Evolutionary conservation across 2,113 vertebrate genomes (phyloP), one percentile per base, ranked within the genome.

Genomic region (Falco punctatus): DNA sequence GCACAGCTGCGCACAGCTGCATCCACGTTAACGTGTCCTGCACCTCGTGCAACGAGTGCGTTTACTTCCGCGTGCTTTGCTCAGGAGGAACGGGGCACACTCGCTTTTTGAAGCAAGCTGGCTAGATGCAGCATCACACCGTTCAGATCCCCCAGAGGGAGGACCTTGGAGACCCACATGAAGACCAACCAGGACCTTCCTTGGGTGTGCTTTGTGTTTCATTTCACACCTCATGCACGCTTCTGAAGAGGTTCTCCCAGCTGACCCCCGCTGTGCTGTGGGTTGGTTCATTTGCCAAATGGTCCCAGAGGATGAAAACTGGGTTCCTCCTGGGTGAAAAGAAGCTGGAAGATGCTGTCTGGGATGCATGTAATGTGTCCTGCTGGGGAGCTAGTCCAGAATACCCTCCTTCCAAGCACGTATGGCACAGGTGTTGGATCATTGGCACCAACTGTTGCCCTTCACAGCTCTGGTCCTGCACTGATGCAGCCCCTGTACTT

Each of bases 371-470:
- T 8, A 1, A 1, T 11, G 10, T 4, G 4, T 35, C 44, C 67
- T 35, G 13, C 48, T 24, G 38, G 49, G n/a, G 58, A 70, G 20
- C 23, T 27, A 18, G 1, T 22, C 24, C 48, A 26, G 44, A 70
- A 13, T 11, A 42, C 51, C 4, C 18, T 26, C 73, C 51, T 57
- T 9, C 52, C 44, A 70, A 33, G 46, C 17, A 21, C 0, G 4
- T 8, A 13, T 3, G 11, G 16, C 51, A 10, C 4, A 7, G 3
- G 2, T 7, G 3, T 20, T 52, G 28, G 57, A n/a, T 27, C 20
- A 12, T 0, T 12, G 26, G 7, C n/a, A 20, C 24, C 23, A 5
- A 9, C 5, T 2, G 0, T 30, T 81, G 9, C 19, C 10, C 27
- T 24, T 26, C 38, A 22, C 5, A n/a, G 27, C 16, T 21, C 58